A percentile compares a stretch with the other conserved stretches of the same genome.
phyloP scores from a whole-genome alignment of 2,113 vertebrate species.

The Octodon degus region DNA sequence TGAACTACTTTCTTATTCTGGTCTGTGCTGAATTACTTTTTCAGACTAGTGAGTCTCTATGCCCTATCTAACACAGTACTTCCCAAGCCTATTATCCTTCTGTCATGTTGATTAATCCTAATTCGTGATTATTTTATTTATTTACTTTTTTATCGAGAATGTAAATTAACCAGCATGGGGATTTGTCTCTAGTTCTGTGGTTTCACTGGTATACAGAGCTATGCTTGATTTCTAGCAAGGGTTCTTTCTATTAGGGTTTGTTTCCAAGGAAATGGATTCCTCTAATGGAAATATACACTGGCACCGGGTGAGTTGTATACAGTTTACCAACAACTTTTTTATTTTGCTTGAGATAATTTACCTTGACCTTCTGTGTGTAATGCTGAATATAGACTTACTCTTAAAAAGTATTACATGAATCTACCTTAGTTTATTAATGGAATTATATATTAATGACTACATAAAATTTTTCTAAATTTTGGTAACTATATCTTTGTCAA shows the following conservation, averaged over 20 bases:
- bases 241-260: neutral
- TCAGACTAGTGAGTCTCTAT: neutral
- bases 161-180: neutral
- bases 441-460: neutral
- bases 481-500: neutral
- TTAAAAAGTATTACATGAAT: neutral
- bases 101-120: neutral
- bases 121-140: neutral
- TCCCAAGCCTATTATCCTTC: neutral
- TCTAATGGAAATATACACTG: neutral
- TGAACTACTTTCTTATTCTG: neutral
- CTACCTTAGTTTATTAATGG: neutral
- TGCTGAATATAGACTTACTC: neutral
- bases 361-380: neutral
- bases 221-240: neutral
- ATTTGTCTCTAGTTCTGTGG: neutral
- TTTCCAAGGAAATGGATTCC: neutral
- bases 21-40: neutral
- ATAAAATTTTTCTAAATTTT: neutral
- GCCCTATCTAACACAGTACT: neutral
- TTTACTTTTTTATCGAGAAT: conserved; percentile 28
- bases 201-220: neutral
- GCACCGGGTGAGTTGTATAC: neutral
- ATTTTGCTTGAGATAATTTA: neutral
- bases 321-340: neutral